These are phyloP conservation scores for Trachythela sp. DNA, from an alignment of 64 coral and sea anemone genomes.

Conservation along the genomic window DNA sequence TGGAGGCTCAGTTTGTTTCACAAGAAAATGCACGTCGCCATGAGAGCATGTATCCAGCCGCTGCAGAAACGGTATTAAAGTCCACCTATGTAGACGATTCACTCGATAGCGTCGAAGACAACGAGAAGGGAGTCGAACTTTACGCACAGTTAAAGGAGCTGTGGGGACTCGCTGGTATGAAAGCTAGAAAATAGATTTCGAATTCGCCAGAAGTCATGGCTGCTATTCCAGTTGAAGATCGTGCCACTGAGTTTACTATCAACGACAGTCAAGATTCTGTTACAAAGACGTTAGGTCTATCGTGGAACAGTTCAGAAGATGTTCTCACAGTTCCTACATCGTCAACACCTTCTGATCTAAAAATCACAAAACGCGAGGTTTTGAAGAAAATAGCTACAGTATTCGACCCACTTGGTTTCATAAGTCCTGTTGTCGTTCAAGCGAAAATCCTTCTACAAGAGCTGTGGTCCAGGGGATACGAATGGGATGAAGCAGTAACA, in stretches of 20 bases:
- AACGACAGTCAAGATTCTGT: not conserved
- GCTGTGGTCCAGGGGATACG: not conserved
- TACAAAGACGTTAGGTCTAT: not conserved
- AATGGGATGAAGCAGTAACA: not conserved
- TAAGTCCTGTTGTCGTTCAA: not conserved
- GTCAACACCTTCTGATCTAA: no score
- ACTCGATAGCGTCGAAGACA: no score
- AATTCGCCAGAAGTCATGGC: slow-evolving; percentile 10
- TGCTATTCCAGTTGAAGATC: not conserved
- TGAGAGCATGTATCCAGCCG: no score
- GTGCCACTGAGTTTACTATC: not conserved
- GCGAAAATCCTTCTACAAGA: not conserved
- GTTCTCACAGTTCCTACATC: not conserved
- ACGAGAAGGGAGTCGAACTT: no score
- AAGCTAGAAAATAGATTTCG: no score
- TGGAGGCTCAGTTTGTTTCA: no score
- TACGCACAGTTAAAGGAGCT: no score
- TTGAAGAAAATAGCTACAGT: not conserved
- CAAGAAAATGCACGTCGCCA: no score
- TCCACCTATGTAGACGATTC: slow-evolving; percentile 22
- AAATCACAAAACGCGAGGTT: not conserved
- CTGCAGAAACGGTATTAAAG: slow-evolving; percentile 25
- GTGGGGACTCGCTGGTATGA: no score
- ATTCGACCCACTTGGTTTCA: not conserved
- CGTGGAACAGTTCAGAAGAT: not conserved